These are phyloP conservation scores for Cryptus viduatorius DNA, from an alignment of 2,888 invertebrate species.

Conservation along the genomic window DNA sequence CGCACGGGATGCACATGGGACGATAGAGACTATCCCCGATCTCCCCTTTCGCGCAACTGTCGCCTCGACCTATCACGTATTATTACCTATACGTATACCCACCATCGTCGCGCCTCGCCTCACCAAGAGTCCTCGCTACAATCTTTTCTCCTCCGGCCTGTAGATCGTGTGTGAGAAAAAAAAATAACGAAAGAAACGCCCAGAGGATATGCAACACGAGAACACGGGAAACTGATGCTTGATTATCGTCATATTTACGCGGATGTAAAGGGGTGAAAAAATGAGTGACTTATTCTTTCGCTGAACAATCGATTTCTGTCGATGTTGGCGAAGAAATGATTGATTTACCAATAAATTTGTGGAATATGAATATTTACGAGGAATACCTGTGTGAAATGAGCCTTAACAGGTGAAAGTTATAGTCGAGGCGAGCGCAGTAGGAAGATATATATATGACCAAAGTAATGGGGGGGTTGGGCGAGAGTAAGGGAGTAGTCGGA, in stretches of 20 bases:
- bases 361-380: not conserved
- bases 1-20: slow-evolving; percentile 42
- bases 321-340: too few relatives aligned
- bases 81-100: slow-evolving; percentile 50
- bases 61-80: slow-evolving; percentile 70
- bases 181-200: slow-evolving; percentile 43
- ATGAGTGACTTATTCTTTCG: too few relatives aligned
- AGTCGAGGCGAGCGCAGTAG: slow-evolving; percentile 45
- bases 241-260: not conserved
- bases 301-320: too few relatives aligned
- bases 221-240: slow-evolving; percentile 42
- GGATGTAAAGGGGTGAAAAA: slow-evolving; percentile 14
- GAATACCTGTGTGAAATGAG: slow-evolving; percentile 21
- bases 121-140: not conserved
- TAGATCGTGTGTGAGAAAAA: slow-evolving; percentile 52
- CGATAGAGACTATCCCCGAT: slow-evolving; percentile 67
- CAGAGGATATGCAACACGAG: slow-evolving; percentile 41
- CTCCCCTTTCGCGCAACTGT: slow-evolving; percentile 81
- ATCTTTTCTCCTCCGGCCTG: slow-evolving; percentile 29
- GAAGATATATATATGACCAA: slow-evolving; percentile 16
- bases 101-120: not conserved
- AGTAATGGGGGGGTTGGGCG: slow-evolving; percentile 26
- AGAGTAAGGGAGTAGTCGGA: slow-evolving; percentile 71
- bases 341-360: not conserved
- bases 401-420: slow-evolving; percentile 70